Conservation (phyloP, 2,888 invertebrate genomes). For the Leptura quadrifasciata region DNA sequence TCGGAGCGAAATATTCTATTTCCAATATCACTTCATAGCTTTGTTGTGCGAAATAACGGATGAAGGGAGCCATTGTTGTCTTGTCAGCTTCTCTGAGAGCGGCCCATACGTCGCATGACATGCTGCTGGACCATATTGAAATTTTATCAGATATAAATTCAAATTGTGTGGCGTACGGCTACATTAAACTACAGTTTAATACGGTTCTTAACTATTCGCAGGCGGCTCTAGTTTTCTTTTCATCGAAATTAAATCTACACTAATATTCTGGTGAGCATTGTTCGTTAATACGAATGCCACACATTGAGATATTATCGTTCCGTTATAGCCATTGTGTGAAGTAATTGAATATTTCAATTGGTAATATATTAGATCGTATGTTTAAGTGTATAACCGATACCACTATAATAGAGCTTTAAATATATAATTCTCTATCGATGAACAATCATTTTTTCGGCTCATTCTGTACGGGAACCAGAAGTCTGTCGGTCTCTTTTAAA, state of each 20-base stretch:
- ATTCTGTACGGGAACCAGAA: background rate
- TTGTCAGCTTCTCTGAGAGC: slow-evolving; percentile 64
- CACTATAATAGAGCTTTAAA: slow-evolving; percentile 29
- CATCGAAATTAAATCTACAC: slow-evolving; percentile 47
- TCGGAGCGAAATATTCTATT: slow-evolving; percentile 73
- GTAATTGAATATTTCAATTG: slow-evolving; percentile 46
- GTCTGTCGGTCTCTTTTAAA: slow-evolving; percentile 26
- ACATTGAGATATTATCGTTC: slow-evolving; percentile 40
- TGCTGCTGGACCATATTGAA: slow-evolving; percentile 65
- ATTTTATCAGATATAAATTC: slow-evolving; percentile 67
- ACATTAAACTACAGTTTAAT: slow-evolving; percentile 31
- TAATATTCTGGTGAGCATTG: slow-evolving; percentile 44
- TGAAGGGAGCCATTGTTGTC: slow-evolving; percentile 70
- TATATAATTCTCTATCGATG: slow-evolving; percentile 2
- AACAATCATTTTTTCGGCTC: slow-evolving; percentile 11
- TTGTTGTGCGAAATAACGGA: slow-evolving; percentile 71
- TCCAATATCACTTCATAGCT: slow-evolving; percentile 72
- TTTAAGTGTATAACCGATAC: slow-evolving; percentile 44
- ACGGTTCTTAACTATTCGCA: slow-evolving; percentile 34
- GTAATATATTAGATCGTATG: slow-evolving; percentile 37
- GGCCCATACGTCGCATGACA: slow-evolving; percentile 58
- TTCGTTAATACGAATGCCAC: slow-evolving; percentile 44
- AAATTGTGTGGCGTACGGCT: slow-evolving; percentile 55
- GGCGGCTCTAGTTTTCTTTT: slow-evolving; percentile 40
- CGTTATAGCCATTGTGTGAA: slow-evolving; percentile 40